phyloP scores from a whole-genome alignment of 2,888 invertebrate genomes.

The Polymixis flavicincta region DNA sequence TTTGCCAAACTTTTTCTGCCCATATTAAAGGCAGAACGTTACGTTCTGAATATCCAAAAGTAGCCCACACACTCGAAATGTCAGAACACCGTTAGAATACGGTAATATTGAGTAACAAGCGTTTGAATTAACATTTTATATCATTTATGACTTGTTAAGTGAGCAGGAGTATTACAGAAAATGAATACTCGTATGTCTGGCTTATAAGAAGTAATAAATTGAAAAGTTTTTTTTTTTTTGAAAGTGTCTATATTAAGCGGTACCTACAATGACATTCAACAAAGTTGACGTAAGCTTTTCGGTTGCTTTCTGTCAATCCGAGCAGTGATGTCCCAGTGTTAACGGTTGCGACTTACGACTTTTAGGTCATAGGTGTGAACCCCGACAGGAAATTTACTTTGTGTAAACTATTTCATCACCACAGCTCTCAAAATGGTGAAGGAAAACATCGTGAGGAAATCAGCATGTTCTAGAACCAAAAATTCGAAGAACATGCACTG shows the following conservation, averaged over 20 bases:
- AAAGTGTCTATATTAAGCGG: too few species aligned
- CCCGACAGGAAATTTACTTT: too few species aligned
- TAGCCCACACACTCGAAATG: conserved; percentile 54
- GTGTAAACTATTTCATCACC: too few species aligned
- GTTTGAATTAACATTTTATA: conserved; percentile 50
- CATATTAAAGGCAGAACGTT: conserved; percentile 14
- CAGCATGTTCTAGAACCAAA: too few species aligned
- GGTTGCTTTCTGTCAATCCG: not conserved
- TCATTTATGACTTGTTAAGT: conserved; percentile 29
- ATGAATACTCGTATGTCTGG: too few species aligned
- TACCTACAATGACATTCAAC: not conserved
- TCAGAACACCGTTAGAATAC: conserved; percentile 59
- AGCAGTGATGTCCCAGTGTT: too few species aligned
- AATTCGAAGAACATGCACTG: too few species aligned
- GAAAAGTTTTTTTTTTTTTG: not conserved
- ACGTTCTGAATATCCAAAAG: conserved; percentile 36
- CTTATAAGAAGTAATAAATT: not conserved
- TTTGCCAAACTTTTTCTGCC: not conserved
- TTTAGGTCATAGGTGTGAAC: too few species aligned
- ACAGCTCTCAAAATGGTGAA: too few species aligned
- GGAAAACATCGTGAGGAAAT: too few species aligned
- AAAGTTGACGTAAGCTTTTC: not conserved
- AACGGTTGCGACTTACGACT: too few species aligned
- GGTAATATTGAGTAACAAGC: conserved; percentile 63
- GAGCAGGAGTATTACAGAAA: conserved; percentile 22